phyloP scores from a whole-genome alignment of 2,888 invertebrate species.

The Epirrhoe tristata region DNA sequence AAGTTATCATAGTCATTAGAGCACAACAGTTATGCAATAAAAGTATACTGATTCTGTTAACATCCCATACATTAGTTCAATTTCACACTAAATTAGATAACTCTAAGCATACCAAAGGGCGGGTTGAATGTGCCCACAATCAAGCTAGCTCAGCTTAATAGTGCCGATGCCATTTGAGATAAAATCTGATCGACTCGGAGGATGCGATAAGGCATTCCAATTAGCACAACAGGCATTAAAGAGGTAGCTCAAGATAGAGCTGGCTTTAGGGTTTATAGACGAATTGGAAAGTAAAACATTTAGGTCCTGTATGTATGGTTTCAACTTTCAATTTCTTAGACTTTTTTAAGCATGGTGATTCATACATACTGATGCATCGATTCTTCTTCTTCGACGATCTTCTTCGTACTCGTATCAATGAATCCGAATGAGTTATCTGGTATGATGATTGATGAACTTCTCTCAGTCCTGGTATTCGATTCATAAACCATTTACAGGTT shows the following conservation, averaged over 20 bases:
- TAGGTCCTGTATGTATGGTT: neutral
- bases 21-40: neutral
- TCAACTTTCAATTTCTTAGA: neutral
- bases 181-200: conserved; percentile 18
- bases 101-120: conserved; percentile 5
- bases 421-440: no score
- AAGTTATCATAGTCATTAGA: no score
- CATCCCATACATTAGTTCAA: neutral
- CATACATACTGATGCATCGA: neutral
- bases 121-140: conserved; percentile 7
- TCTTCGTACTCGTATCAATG: no score
- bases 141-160: conserved; percentile 10
- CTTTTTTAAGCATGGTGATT: neutral
- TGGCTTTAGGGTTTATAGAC: conserved; percentile 13
- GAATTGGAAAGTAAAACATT: neutral
- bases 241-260: conserved; percentile 15
- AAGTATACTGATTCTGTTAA: neutral
- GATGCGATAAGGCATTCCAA: conserved; percentile 27
- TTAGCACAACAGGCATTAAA: conserved; percentile 19
- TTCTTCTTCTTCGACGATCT: no score
- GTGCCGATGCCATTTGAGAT: conserved; percentile 19
- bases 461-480: neutral
- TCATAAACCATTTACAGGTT: neutral
- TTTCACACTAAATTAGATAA: neutral
- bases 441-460: no score